Evolutionary conservation across 1,140 invertebrate species (phyloP), one percentile per base, ranked within the genome.

Genomic region (Aphaenogaster floridana): DNA sequence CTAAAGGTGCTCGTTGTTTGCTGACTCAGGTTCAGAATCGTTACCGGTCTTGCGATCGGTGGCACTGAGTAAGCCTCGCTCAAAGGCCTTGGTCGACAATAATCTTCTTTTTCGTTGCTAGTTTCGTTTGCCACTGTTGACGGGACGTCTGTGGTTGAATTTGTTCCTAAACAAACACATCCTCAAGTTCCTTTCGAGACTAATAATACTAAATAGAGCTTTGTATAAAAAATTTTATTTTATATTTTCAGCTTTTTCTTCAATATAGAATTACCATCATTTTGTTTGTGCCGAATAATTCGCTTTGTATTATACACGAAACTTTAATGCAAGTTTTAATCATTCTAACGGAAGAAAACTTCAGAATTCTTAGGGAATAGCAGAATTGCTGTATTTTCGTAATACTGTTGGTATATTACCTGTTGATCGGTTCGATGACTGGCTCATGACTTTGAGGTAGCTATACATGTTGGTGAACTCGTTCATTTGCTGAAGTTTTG

Each of bases 391-490:
- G 1, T 76, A 1, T 28, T 63, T 61, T 45, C 8, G 21, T 45
- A 45, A 78, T 78, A 48, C 50, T 79, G 15, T 45, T 63, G 9
- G 15, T 74, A 61, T 36, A 39, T 48, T 64, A 95, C 96, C 93
- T 93, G 95, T 48, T 13, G 89, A n/a, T 61, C 78, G 87, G 7
- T 89, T 87, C 1, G 79, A 63, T 2, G 88, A 94, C 87, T 97
- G 96, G 45, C 96, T 97, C 94, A 98, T 97, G 83, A 97, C 97
- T 94, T 98, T 98, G 89, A 98, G 96, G 94, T 97, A 98, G 92
- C 97, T 97, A 92, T 98, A 98, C 96, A 98, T 97, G 92, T 97
- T 98, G 39, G 97, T 97, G 89, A 98, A 97, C 93, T 98, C 97
- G 93, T 97, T 98, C 96, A 97, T 97, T 96, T 97, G 96, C 96